Evolutionary conservation across 2,888 invertebrate species (phyloP), one percentile per base, ranked within the genome.

Genomic region (Amblyjoppa fuscipennis): DNA sequence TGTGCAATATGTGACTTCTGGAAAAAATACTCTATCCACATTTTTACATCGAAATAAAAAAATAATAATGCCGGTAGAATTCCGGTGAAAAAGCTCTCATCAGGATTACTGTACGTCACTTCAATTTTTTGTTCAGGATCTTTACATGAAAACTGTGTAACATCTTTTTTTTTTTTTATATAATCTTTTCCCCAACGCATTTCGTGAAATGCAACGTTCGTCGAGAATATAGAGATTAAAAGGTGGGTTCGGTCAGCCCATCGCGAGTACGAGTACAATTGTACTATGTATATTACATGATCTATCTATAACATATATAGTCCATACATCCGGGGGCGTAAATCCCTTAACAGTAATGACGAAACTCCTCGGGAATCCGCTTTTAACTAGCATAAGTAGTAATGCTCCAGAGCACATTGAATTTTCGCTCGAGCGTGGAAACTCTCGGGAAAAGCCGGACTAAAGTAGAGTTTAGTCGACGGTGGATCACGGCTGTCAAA

Each of bases 321-420:
- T 16, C 28, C 64, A n/a, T 13, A 7, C 76, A 45, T 51, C 66
- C 6, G 53, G n/a, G 41, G 28, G 41, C 38, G 82, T 53, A 64
- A 83, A 85, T 76, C 76, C 73, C 51, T 85, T 77, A 83, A 85
- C 76, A 64, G 69, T 56, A 74, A 81, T 81, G 83, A 81, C 74
- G 73, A 66, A 66, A 64, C 34, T 49, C 59, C 51, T 34, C 77
- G 51, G 38, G 64, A 86, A 86, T 86, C 85, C 83, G 85, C 64
- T 83, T 86, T 86, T 86, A 86, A 86, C 85, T 83, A 86, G 83
- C 77, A 81, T 86, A 86, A 86, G 85, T 86, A 81, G 77, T 83
- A 74, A 77, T 76, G 68, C 81, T 71, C 64, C 64, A 34, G 64
- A 71, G 78, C 56, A 80, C 53, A 80, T 80, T 28, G 80, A 85